These are phyloP conservation scores for Gavialis gangeticus DNA, from an alignment of 2,113 vertebrate species.

Conservation along the genomic window DNA sequence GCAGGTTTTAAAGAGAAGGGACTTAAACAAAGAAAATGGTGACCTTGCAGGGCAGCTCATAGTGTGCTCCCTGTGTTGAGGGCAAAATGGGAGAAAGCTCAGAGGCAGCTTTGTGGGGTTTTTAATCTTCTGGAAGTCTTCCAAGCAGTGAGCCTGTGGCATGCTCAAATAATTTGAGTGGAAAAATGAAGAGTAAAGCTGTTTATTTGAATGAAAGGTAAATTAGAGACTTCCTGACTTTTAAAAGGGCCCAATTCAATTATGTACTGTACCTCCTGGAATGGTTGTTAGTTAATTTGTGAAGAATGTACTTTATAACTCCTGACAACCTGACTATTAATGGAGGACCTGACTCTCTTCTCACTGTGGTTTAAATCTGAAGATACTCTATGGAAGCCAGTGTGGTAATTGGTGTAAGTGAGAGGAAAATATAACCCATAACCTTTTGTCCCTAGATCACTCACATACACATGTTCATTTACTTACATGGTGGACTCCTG, in stretches of 20 bases:
- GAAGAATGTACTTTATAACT: not conserved
- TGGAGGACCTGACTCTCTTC: not conserved
- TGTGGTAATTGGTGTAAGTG: not conserved
- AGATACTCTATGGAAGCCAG: not conserved
- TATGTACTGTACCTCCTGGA: not conserved
- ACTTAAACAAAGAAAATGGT: not conserved
- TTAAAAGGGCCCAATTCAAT: not conserved
- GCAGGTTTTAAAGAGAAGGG: not conserved
- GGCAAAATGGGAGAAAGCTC: not conserved
- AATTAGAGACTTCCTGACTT: constrained; percentile 36
- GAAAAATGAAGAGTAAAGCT: constrained; percentile 1
- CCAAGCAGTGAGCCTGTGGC: not conserved
- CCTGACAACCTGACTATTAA: rapidly evolving
- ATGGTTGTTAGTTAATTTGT: not conserved
- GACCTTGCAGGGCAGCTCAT: not conserved
- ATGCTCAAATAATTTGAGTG: not conserved
- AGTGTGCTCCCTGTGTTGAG: not conserved
- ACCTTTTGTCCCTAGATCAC: not conserved
- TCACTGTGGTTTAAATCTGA: rapidly evolving
- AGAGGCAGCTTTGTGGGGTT: not conserved
- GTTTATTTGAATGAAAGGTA: not conserved
- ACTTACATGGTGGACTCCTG: not conserved
- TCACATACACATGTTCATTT: not conserved
- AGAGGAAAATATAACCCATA: not conserved
- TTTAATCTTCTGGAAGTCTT: not conserved